phyloP scores from a whole-genome alignment of 2,888 invertebrate genomes.

The Lottia gigantea region DNA sequence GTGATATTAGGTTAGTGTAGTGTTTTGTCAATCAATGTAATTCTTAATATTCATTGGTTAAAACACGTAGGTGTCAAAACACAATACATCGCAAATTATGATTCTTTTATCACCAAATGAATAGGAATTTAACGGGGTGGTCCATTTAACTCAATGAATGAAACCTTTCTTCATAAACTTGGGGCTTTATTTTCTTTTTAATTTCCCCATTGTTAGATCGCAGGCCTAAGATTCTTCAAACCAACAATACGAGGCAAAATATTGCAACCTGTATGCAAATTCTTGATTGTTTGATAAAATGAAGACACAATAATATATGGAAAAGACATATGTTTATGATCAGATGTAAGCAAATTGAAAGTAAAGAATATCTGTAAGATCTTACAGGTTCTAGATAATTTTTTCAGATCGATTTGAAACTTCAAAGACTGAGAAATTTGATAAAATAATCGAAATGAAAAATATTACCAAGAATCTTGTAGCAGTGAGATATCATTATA shows the following conservation, averaged over 20 bases:
- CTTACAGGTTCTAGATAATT: too few relatives aligned
- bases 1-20: neutral
- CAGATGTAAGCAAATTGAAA: too few relatives aligned
- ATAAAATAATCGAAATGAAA: too few relatives aligned
- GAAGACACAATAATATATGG: neutral
- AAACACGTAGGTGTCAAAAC: neutral
- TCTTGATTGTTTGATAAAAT: neutral
- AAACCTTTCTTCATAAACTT: neutral
- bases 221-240: neutral
- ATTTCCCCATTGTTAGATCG: neutral
- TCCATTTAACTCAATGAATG: neutral
- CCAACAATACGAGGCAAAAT: neutral
- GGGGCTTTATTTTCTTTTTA: neutral
- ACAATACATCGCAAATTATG: neutral
- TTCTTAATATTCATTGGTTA: neutral
- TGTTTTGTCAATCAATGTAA: neutral
- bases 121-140: neutral
- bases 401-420: too few relatives aligned
- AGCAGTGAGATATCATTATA: too few relatives aligned
- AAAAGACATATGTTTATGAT: neutral
- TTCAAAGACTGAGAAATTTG: too few relatives aligned
- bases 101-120: neutral
- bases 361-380: too few relatives aligned
- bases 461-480: too few relatives aligned
- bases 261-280: slow-evolving; percentile 1